These are phyloP conservation scores for Troides helena DNA, from an alignment of 2,888 invertebrate species.

Conservation along the genomic window DNA sequence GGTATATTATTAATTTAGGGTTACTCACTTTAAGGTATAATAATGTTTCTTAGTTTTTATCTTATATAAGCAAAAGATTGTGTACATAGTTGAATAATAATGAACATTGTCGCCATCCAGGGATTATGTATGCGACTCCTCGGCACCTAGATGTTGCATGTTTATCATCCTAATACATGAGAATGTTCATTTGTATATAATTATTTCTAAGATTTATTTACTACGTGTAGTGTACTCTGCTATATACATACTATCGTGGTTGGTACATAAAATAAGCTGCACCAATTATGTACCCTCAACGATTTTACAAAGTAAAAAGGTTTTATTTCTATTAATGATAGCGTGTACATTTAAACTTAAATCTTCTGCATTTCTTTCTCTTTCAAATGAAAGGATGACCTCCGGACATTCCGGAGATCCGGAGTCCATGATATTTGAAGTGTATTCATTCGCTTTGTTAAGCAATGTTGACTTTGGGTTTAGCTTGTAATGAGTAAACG, in stretches of 20 bases:
- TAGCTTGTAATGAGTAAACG: conserved; percentile 32
- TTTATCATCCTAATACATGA: conserved; percentile 14
- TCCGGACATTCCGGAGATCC: not conserved
- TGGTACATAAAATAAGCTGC: not conserved
- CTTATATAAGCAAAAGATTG: not conserved
- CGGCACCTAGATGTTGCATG: conserved; percentile 23
- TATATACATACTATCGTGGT: not conserved
- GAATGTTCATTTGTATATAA: conserved; percentile 19
- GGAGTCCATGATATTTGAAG: conserved; percentile 6
- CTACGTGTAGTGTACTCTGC: not conserved
- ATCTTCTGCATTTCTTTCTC: not conserved
- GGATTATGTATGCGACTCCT: conserved; percentile 23
- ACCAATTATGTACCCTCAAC: not conserved
- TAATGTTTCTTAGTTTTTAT: not conserved
- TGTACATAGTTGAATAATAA: conserved; percentile 4
- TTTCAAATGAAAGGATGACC: not conserved
- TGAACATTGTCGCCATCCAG: conserved; percentile 17
- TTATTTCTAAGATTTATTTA: conserved; percentile 11
- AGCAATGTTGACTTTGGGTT: conserved; percentile 53
- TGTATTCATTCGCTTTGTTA: conserved; percentile 50
- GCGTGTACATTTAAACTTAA: not conserved
- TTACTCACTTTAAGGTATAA: not conserved
- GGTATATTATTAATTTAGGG: not conserved
- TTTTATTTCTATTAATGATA: not conserved
- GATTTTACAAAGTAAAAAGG: not conserved